Conservation (phyloP, 2,797 vertebrate species). For the Muscicapa comitata region DNA sequence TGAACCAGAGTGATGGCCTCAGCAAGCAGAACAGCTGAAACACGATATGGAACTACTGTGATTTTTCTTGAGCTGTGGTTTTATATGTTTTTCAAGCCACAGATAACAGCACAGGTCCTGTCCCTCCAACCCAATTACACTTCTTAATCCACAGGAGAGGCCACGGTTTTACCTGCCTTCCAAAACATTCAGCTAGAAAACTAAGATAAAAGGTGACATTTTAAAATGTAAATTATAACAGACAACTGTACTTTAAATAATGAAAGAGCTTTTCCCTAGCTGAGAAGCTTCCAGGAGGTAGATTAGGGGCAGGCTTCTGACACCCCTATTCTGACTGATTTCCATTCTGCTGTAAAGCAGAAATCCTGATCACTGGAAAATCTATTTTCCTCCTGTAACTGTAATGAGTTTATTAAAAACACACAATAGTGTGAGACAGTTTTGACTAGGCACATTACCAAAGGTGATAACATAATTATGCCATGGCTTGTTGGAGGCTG, state of each 20-base stretch:
- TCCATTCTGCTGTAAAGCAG: not conserved
- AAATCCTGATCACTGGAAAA: not conserved
- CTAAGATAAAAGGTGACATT: not conserved
- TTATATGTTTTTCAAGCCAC: not conserved
- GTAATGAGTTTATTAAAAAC: not conserved
- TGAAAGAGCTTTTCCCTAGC: not conserved
- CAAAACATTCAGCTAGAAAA: not conserved
- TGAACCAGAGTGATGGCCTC: not conserved
- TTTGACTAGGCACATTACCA: not conserved
- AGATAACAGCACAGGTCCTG: not conserved
- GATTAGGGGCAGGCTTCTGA: not conserved
- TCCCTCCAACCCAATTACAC: not conserved
- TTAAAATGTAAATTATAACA: not conserved
- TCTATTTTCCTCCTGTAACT: not conserved
- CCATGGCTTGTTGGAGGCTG: not conserved
- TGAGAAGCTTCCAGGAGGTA: not conserved
- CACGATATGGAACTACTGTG: fast-evolving
- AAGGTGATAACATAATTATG: conserved; percentile 15
- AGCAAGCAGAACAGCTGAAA: not conserved
- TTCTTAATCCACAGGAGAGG: not conserved
- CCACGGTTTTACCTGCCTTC: not conserved
- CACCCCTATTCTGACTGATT: not conserved
- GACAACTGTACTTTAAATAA: not conserved
- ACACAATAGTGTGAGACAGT: not conserved
- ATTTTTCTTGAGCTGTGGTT: not conserved